Evolutionary conservation across 2,888 invertebrate genomes (phyloP), one percentile per base, ranked within the genome.

Genomic region (Rotaria socialis): DNA sequence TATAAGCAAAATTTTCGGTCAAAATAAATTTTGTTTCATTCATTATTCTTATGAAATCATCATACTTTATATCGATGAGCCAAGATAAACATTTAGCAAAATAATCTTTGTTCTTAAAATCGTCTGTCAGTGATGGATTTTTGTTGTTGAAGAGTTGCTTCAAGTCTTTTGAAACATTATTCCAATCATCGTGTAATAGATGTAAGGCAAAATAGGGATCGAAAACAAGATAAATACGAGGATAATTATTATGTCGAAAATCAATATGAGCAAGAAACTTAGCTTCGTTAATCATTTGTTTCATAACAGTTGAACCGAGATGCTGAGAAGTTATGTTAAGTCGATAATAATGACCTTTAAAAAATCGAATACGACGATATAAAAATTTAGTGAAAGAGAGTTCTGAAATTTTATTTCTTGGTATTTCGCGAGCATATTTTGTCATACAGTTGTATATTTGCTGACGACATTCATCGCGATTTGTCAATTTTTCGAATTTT

Each of bases 11-110:
- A 47, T 80, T 80, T 80, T 80, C 80, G 1, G 80, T 80, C 47
- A 80, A 47, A 47, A 80, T 80, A 80, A 80, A 80, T 24, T 80
- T 80, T 47, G n/a, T 47, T 47, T 80, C 80, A 47, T 80, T 80
- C 47, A 80, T 80, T 6, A 80, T 80, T 80, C 47, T 43, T 8
- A 11, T 14, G 11, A 80, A 80, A 47, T 80, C 80, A 47, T 80
- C 47, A 80, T 80, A 80, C n/a, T 80, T 80, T 24, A 80, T 80
- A 47, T 80, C 80, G 19, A 80, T 47, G 11, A 80, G 19, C 80
- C 80, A 80, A 10, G 80, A 80, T 47, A 80, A 80, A 47, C 80
- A 80, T 47, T 80, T 80, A 11, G n/a, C n/a, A 80, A 24, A 80
- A 47, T 80, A 80, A 80, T 80, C 80, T 47, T 47, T 80, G 11